These are phyloP conservation scores for Speoplatyrhinus poulsoni DNA, from an alignment of 2,113 vertebrate genomes.

Conservation along the genomic window DNA sequence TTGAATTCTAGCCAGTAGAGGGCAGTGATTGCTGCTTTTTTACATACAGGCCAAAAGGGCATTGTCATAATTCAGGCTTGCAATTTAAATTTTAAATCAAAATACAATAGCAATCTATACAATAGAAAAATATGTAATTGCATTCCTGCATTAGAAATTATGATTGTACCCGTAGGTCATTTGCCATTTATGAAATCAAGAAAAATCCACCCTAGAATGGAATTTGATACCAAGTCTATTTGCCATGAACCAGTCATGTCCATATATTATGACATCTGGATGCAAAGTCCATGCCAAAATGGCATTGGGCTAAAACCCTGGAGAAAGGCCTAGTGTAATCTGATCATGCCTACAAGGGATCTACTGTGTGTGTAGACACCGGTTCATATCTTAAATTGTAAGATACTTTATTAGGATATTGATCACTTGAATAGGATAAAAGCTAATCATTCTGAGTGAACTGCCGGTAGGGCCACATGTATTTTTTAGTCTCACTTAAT, in stretches of 20 bases:
- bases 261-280: not conserved
- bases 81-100: conserved; percentile 9
- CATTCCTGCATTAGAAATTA: conserved; percentile 18
- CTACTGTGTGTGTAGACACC: not conserved
- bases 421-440: not conserved
- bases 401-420: not conserved
- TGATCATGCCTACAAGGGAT: too few species aligned
- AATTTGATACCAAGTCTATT: conserved; percentile 3
- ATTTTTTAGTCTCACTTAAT: not conserved
- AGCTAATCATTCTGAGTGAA: not conserved
- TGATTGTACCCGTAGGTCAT: conserved; percentile 22
- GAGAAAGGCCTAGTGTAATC: not conserved
- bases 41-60: conserved; percentile 10
- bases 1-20: conserved; percentile 35
- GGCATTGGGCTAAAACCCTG: not conserved
- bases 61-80: conserved; percentile 34
- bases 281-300: conserved; percentile 1
- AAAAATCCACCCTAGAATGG: conserved; percentile 20
- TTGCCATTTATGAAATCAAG: conserved; percentile 23
- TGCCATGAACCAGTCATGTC: not conserved
- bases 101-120: not conserved
- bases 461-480: not conserved
- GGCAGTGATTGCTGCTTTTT: conserved; percentile 40
- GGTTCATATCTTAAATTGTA: conserved; percentile 17
- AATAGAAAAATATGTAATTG: not conserved